Percentiles rank a stretch among this genome's conserved stretches.
Evolutionary conservation across 2,113 vertebrate genomes (phyloP).

Genomic region (Epinephelus cyanopodus): DNA sequence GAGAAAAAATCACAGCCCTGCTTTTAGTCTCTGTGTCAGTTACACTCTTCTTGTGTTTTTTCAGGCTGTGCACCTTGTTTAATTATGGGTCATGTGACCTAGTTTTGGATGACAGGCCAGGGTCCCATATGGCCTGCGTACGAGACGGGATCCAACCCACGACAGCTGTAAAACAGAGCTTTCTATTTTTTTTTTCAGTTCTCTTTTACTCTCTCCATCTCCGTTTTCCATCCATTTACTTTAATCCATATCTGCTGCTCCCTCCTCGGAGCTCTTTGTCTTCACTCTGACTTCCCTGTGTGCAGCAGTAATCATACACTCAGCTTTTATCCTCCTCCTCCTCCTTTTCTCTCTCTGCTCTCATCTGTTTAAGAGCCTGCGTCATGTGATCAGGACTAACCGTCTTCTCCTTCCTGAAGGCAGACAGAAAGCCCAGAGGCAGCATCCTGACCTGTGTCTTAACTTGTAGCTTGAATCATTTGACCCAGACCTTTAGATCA

Average conservation of each 20-base stretch:
- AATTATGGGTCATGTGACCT: slow-evolving; percentile 74
- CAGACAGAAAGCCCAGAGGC: slow-evolving; percentile 59
- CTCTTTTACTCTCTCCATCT: neutral
- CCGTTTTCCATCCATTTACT: slow-evolving; percentile 23
- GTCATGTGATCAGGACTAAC: slow-evolving; percentile 73
- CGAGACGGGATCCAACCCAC: slow-evolving; percentile 57
- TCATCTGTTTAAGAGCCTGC: slow-evolving; percentile 60
- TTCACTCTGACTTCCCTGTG: slow-evolving; percentile 26
- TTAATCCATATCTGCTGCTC: slow-evolving; percentile 34
- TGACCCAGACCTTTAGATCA: slow-evolving; percentile 45
- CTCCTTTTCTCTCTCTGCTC: slow-evolving; percentile 34
- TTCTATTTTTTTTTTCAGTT: slow-evolving; percentile 9
- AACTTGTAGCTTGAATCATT: slow-evolving; percentile 50
- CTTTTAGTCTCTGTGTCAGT: slow-evolving; percentile 1
- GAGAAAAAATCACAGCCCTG: slow-evolving; percentile 12
- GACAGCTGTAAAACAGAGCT: slow-evolving; percentile 72
- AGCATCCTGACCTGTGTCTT: slow-evolving; percentile 51
- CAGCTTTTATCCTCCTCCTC: slow-evolving; percentile 48
- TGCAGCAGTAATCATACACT: slow-evolving; percentile 53
- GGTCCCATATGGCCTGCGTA: slow-evolving; percentile 72
- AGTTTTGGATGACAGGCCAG: slow-evolving; percentile 70
- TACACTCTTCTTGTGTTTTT: slow-evolving; percentile 28
- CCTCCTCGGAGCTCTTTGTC: slow-evolving; percentile 42
- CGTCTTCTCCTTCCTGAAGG: slow-evolving; percentile 52
- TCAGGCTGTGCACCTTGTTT: slow-evolving; percentile 52